Evolutionary conservation across 1,140 invertebrate genomes (phyloP).

Genomic region (Stratiolaelaps scimitus): DNA sequence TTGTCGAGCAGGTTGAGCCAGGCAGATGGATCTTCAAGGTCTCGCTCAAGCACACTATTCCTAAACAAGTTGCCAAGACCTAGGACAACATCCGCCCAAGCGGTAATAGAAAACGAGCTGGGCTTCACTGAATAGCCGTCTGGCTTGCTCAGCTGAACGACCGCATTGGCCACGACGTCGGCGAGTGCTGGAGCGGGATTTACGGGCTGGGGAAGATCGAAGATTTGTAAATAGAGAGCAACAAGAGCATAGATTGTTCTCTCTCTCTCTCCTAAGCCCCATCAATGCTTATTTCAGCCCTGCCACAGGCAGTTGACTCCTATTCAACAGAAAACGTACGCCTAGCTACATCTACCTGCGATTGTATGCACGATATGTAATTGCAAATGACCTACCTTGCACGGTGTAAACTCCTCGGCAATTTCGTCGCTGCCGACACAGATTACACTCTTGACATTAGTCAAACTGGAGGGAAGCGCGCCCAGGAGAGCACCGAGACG

Average conservation of each 20-base stretch:
- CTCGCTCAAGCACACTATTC: not conserved
- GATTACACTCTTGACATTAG: not conserved
- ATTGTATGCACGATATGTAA: not conserved
- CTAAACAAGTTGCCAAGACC: constrained; percentile 1
- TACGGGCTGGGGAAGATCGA: too few relatives aligned
- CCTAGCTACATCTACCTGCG: too few relatives aligned
- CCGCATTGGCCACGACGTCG: not conserved
- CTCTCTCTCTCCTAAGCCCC: too few relatives aligned
- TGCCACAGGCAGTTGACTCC: too few relatives aligned
- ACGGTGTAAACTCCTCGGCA: not conserved
- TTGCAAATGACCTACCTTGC: not conserved
- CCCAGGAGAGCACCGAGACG: not conserved
- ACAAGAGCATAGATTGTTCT: too few relatives aligned
- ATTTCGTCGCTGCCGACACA: not conserved
- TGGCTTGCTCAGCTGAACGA: not conserved
- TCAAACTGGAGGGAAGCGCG: not conserved
- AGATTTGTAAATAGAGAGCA: too few relatives aligned
- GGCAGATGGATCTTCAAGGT: not conserved
- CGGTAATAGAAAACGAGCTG: not conserved
- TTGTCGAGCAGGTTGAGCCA: too few relatives aligned
- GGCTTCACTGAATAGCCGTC: not conserved
- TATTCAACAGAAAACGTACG: too few relatives aligned
- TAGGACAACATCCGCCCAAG: not conserved
- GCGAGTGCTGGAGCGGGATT: too few relatives aligned
- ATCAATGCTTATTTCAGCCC: too few relatives aligned